phyloP scores from a whole-genome alignment of 2,113 vertebrate species.

The Empidonax traillii region DNA sequence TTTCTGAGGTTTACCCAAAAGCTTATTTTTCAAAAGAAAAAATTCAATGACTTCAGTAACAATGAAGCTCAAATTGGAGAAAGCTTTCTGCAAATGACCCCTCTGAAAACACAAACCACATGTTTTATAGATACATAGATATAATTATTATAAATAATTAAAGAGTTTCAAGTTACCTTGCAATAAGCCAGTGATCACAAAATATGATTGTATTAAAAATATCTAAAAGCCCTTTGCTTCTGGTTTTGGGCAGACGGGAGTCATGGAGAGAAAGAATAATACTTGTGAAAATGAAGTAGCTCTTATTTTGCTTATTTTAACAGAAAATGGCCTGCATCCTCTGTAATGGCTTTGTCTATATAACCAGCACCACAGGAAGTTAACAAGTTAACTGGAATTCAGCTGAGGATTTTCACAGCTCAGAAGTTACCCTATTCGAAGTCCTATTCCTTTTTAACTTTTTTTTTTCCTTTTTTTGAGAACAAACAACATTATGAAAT shows the following conservation, averaged over 20 bases:
- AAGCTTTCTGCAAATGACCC: slow-evolving; percentile 10
- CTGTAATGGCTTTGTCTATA: not conserved
- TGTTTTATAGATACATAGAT: slow-evolving; percentile 35
- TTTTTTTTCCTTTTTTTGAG: not conserved
- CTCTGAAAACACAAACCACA: slow-evolving; percentile 28
- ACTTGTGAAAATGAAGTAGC: slow-evolving; percentile 3
- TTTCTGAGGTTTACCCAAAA: slow-evolving; percentile 45
- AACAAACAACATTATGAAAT: not conserved
- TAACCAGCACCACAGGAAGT: not conserved
- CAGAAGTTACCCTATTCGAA: not conserved
- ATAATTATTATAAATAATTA: slow-evolving; percentile 53
- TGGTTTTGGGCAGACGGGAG: slow-evolving; percentile 8
- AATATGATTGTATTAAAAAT: not conserved
- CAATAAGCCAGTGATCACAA: slow-evolving; percentile 22
- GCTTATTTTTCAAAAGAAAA: slow-evolving; percentile 56
- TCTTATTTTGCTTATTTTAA: not conserved
- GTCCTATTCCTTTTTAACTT: not conserved
- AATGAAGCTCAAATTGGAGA: slow-evolving; percentile 18
- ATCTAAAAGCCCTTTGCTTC: not conserved
- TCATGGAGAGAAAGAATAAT: not conserved
- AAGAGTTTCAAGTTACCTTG: slow-evolving; percentile 47
- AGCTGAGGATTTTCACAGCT: slow-evolving; percentile 16
- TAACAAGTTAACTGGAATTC: not conserved
- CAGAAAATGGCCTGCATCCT: not conserved
- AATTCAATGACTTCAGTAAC: slow-evolving; percentile 41